Base-by-base conservation (phyloP, 2,888 invertebrate species). In the Tachina grossa region DNA sequence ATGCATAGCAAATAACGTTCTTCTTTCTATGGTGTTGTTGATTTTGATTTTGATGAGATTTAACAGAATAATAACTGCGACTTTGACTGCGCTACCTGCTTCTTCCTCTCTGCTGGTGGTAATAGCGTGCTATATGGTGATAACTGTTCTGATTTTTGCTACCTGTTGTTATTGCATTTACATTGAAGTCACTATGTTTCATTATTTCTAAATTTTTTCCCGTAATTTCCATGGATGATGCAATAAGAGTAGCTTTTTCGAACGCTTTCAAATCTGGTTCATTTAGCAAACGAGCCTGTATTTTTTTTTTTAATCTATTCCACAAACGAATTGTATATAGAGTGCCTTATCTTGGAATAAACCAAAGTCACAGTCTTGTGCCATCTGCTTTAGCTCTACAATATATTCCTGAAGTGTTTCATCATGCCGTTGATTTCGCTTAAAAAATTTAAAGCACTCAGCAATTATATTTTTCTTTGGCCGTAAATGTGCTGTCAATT, bases 101-200 rank as follows among this genome's bases (percentile, higher is more conserved):
- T 55, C 43, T 71, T n/a, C n/a, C 45, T 69, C 59, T 47, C 59
- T 72, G 71, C 55, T 71, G 71, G 45, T 71, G 71, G 43, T 71
- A 45, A 71, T 45, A 45, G 14, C 57, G 51, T 68, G 47, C 5
- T 13, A 47, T 51, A 51, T 8, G 16, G 51, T 55, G 61, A 41
- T 66, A 39, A 61, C 49, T 69, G 53, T 55, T 53, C 41, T 69
- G 69, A 53, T 55, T 41, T 19, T 69, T 69, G 55, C 14, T 55
- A 22, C 4, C 19, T 55, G 55, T 14, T 69, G 69, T 49, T 39
- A 41, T 66, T 69, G 41, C 19, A 49, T 47, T 66, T 66, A 47
- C 65, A 66, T 47, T 47, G 2, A 19, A 16, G 2, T 63, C 45
- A 43, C 13, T n/a, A 6, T 45, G 19, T 63, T 63, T 63, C 19